Evolutionary conservation across 1,140 invertebrate species (phyloP).

Genomic region (Cecropterus lyciades): DNA sequence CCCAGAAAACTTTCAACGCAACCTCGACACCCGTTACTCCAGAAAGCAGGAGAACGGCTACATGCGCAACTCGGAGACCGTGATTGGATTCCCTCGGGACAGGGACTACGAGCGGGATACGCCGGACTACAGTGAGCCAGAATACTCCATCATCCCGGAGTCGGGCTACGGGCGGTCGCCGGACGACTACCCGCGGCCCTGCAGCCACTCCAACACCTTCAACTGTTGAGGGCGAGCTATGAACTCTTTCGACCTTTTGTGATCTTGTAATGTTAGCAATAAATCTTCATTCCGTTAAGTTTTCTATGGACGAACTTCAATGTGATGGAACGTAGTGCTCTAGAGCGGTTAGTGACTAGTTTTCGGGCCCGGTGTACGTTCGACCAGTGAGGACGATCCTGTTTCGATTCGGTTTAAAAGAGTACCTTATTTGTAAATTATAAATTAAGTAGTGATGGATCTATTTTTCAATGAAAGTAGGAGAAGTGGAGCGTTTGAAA

Average conservation of each 20-base stretch:
- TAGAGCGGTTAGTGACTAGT: conserved; percentile 73
- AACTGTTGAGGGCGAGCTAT: conserved; percentile 75
- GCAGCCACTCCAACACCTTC: conserved; percentile 81
- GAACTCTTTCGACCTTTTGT: conserved; percentile 75
- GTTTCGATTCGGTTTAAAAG: conserved; percentile 76
- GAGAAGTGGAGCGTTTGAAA: conserved; percentile 61
- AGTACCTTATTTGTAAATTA: conserved; percentile 82
- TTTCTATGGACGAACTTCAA: conserved; percentile 66
- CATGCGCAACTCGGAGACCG: conserved; percentile 72
- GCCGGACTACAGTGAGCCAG: conserved; percentile 74
- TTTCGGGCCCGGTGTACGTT: conserved; percentile 65
- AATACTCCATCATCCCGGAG: conserved; percentile 82
- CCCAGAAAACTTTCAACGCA: conserved; percentile 78
- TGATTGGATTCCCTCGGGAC: conserved; percentile 72
- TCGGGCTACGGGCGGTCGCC: conserved; percentile 56
- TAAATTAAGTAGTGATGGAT: conserved; percentile 81
- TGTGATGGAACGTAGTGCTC: conserved; percentile 72
- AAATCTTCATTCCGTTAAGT: conserved; percentile 84
- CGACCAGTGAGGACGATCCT: conserved; percentile 75
- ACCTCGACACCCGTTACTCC: conserved; percentile 77
- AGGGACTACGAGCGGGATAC: conserved; percentile 48
- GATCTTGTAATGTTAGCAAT: conserved; percentile 84
- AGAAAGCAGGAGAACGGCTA: conserved; percentile 81
- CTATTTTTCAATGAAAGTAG: conserved; percentile 77
- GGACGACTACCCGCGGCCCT: conserved; percentile 74